Evolutionary conservation across 1,140 invertebrate genomes (phyloP), one percentile per base, ranked within the genome.

Genomic region (Zaprionus kolodkinae): DNA sequence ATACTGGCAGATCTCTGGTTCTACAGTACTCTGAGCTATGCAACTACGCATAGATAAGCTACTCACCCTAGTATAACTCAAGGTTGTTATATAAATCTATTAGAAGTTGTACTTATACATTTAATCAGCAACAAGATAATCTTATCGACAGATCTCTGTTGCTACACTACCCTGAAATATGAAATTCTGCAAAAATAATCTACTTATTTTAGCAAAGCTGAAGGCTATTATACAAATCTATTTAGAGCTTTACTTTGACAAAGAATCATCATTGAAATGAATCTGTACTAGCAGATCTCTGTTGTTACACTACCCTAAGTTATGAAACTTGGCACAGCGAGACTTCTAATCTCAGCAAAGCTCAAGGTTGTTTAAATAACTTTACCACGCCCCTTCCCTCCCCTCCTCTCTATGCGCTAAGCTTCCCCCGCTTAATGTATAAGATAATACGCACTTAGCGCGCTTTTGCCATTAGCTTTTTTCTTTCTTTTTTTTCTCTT

Each of bases 381-480:
- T 43, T 43, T 43, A n/a, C 38, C n/a, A 45, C 7, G n/a, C 40
- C 40, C 7, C n/a, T 6, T 2, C n/a, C n/a, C 7, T 5, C 3
- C 27, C 27, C 27, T 4, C 27, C 27, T 6, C 27, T 6, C 7
- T 6, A 9, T 9, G 33, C 40, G 6, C 40, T 15, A 7, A 43
- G n/a, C 7, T 45, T 1, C n/a, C 13, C 6, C n/a, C 7, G n/a
- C 40, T 15, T 45, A 45, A 45, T 45, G 40, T 9, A 17, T 15
- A 15, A 45, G 40, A 45, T 45, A 45, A 45, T 45, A 45, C 40
- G 40, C 40, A 45, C n/a, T 45, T 7, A 45, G 40, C n/a, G n/a
- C n/a, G 40, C 45, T 17, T 7, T 25, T 5, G 45, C 15, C 45
- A 21, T 50, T 11, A 50, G 17, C 17, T 50, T 11, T 50, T 50